These are phyloP conservation scores for Heliornis fulica DNA, from an alignment of 2,113 vertebrate genomes.

Conservation along the genomic window DNA sequence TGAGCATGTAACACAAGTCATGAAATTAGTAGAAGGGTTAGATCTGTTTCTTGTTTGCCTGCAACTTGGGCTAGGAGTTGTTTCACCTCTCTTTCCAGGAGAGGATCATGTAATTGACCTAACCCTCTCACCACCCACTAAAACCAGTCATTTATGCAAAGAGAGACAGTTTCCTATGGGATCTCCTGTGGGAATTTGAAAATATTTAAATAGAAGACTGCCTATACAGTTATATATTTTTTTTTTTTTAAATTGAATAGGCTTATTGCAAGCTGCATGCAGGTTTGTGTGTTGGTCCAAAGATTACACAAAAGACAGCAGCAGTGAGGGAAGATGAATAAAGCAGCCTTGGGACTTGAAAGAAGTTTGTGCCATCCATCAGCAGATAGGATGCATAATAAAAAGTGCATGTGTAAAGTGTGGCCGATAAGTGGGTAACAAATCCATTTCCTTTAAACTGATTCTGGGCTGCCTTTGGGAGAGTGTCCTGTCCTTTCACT, in stretches of 20 bases:
- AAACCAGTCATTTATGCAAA: conserved; percentile 10
- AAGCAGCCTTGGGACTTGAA: not conserved
- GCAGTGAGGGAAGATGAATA: not conserved
- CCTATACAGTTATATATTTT: not conserved
- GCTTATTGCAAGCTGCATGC: accelerated
- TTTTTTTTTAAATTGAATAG: no score
- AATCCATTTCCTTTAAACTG: not conserved
- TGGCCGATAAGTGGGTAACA: not conserved
- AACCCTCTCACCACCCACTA: conserved; percentile 14
- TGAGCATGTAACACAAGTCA: conserved; percentile 39
- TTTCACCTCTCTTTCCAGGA: not conserved
- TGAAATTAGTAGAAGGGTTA: not conserved
- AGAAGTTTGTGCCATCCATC: not conserved
- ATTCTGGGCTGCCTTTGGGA: not conserved
- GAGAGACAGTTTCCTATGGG: conserved; percentile 34
- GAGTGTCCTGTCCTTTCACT: not conserved
- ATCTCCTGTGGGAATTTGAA: conserved; percentile 31
- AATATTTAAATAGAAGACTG: not conserved
- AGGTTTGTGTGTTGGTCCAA: not conserved
- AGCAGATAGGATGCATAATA: not conserved
- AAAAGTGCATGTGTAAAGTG: not conserved
- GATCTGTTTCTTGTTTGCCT: not conserved
- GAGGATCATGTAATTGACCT: conserved; percentile 1
- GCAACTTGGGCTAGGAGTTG: not conserved
- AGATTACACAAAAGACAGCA: not conserved